phyloP scores from a whole-genome alignment of 2,113 vertebrate species.

The Bungarus multicinctus region DNA sequence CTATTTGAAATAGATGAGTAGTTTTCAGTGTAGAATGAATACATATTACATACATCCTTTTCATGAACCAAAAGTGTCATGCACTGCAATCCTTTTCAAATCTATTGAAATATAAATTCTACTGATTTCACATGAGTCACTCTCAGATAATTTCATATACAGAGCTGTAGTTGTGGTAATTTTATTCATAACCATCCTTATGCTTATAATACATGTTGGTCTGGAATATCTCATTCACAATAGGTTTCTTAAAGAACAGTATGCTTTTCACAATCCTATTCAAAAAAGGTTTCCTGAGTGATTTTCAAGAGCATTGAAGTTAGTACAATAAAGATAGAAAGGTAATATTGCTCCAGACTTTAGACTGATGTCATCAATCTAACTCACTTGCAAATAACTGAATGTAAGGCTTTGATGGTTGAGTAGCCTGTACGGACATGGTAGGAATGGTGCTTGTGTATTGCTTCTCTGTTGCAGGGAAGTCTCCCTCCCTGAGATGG shows the following conservation, averaged over 20 bases:
- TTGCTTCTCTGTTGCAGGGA: neutral
- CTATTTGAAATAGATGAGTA: constrained; percentile 9
- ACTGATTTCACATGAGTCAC: neutral
- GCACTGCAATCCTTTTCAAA: neutral
- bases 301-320: neutral
- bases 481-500: neutral
- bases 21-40: constrained; percentile 52
- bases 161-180: neutral
- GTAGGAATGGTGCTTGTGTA: neutral
- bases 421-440: neutral
- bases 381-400: neutral
- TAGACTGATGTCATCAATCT: neutral
- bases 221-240: neutral
- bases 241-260: neutral
- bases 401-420: neutral
- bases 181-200: neutral
- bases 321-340: neutral
- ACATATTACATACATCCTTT: neutral
- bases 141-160: neutral
- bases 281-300: neutral
- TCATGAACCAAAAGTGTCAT: neutral
- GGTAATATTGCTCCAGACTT: neutral
- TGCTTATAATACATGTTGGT: neutral
- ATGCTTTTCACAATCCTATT: neutral
- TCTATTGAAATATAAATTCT: neutral